These are phyloP conservation scores for Heteropelma amictum DNA, from an alignment of 2,888 invertebrate genomes.

Conservation along the genomic window DNA sequence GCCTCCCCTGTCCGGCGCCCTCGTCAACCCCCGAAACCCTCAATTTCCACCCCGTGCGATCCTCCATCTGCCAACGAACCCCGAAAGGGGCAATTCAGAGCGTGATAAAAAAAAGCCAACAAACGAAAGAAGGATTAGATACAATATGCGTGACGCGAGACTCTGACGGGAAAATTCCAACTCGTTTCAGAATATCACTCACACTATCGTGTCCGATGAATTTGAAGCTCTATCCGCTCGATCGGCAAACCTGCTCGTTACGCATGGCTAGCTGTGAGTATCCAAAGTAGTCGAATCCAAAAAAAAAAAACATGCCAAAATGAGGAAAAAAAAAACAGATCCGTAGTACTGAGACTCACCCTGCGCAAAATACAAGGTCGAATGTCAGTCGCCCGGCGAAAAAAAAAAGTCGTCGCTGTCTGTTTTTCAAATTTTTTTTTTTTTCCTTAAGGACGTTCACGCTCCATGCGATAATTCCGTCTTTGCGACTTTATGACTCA, in stretches of 20 bases:
- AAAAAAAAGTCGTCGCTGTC: too few relatives aligned
- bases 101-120: conserved; percentile 13
- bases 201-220: conserved; percentile 99
- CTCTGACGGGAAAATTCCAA: conserved; percentile 56
- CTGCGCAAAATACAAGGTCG: conserved; percentile 32
- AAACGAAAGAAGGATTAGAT: conserved; percentile 41
- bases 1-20: neutral
- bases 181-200: conserved; percentile 88
- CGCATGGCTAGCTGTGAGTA: conserved; percentile 98
- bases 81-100: too few relatives aligned
- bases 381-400: conserved; percentile 38
- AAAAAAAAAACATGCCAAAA: conserved; percentile 17
- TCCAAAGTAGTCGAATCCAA: conserved; percentile 48
- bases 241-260: conserved; percentile 96
- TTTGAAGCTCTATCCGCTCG: conserved; percentile 96
- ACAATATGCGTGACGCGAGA: conserved; percentile 58
- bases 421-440: neutral
- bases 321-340: conserved; percentile 1
- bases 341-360: conserved; percentile 39
- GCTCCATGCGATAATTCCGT: too few relatives aligned
- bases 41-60: too few relatives aligned
- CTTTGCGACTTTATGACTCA: too few relatives aligned
- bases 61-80: too few relatives aligned
- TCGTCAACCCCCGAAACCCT: neutral
- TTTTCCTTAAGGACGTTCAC: too few relatives aligned